Evolutionary conservation across 2,113 vertebrate genomes (phyloP).

Genomic region (Ageneiosus marmoratus): DNA sequence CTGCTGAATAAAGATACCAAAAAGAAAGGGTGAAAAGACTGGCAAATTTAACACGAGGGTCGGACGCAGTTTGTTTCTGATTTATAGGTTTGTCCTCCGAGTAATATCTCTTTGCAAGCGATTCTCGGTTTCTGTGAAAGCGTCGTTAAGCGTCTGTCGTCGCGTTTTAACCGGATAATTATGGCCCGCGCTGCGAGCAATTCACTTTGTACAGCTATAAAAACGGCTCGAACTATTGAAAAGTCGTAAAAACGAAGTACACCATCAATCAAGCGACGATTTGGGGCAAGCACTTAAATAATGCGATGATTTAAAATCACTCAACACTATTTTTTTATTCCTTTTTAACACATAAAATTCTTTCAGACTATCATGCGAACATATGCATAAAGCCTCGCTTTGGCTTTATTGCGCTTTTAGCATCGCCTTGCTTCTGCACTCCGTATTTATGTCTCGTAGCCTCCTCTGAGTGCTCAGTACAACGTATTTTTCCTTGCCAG

Average conservation of each 20-base stretch:
- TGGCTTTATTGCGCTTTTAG: slow-evolving; percentile 34
- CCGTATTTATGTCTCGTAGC: background rate
- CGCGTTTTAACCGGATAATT: slow-evolving; percentile 9
- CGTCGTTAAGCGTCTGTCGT: slow-evolving; percentile 47
- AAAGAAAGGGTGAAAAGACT: background rate
- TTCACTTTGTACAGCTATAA: slow-evolving; percentile 93
- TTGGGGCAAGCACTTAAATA: slow-evolving; percentile 79
- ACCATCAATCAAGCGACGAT: slow-evolving; percentile 84
- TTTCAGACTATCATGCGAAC: slow-evolving; percentile 10
- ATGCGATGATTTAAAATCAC: slow-evolving; percentile 80
- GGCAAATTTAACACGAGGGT: slow-evolving; percentile 26
- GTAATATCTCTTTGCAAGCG: slow-evolving; percentile 42
- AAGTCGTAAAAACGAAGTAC: slow-evolving; percentile 90
- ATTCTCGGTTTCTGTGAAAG: slow-evolving; percentile 35
- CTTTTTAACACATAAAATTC: slow-evolving; percentile 20
- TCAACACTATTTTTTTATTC: slow-evolving; percentile 12
- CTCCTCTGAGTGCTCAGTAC: slow-evolving; percentile 10
- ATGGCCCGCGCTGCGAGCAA: slow-evolving; percentile 74
- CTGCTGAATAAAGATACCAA: slow-evolving; percentile 71
- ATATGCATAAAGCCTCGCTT: slow-evolving; percentile 21
- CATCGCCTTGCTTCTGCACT: background rate
- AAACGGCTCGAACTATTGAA: slow-evolving; percentile 84
- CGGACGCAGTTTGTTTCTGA: slow-evolving; percentile 11
- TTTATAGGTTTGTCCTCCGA: slow-evolving; percentile 18
- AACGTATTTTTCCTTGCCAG: slow-evolving; percentile 8